Evolutionary conservation across 2,113 vertebrate genomes (phyloP), one percentile per base, ranked within the genome.

Genomic region (Gasterosteus aculeatus): DNA sequence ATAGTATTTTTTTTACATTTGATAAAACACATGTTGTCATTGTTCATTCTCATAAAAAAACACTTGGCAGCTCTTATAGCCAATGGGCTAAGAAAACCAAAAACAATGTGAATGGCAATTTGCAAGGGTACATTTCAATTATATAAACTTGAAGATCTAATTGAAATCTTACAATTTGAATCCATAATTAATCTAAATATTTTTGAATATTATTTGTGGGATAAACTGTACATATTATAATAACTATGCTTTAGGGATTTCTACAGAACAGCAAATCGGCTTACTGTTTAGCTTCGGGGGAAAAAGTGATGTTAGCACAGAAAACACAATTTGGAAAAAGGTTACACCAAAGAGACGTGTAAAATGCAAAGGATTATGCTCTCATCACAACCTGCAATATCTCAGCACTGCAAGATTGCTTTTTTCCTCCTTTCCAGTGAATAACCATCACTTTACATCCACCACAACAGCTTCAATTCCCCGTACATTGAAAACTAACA

Each of bases 381-480:
- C 49, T 42, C 10, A 59, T 42, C 39, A 19, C 16, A 44, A 67
- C 15, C 31, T 42, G 53, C 15, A 65, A 59, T 59, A 42, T 15
- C 10, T 65, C 59, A 46, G 38, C 60, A 38, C n/a, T 18, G 56
- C 22, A 3, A 29, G 15, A 57, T 62, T 4, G 2, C 49, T 35
- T 62, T 57, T 64, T 58, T 26, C 18, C 14, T 8, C 31, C 2
- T 59, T 63, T 73, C 42, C 75, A 59, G 49, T 69, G 35, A 35
- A 10, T 47, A 64, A 75, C 53, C 66, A 64, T 70, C 54, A 59
- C 56, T 61, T 56, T 68, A 68, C 66, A 63, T 80, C 47, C 58
- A 66, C 66, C 57, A 26, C 29, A 54, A 29, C 49, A 63, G 16
- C 31, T 49, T 56, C 16, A 42, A 18, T 47, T 26, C 26, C 0